phyloP scores from a whole-genome alignment of 2,113 vertebrate species.

The Prionailurus bengalensis region DNA sequence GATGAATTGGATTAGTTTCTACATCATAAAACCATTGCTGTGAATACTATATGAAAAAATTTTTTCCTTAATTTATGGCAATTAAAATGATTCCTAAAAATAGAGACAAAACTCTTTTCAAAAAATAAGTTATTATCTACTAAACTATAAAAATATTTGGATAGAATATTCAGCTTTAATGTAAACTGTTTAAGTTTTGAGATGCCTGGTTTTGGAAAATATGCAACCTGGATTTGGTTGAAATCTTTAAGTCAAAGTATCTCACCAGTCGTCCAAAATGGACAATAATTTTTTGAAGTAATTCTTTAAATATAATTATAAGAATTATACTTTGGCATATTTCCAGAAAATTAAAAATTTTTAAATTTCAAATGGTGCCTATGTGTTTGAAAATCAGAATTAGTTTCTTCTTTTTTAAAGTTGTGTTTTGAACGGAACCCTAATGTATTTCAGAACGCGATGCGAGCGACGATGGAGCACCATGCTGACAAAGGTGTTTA shows the following conservation, averaged over 20 bases:
- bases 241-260: conserved; percentile 33
- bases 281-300: conserved; percentile 10
- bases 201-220: conserved; percentile 60
- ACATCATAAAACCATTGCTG: neutral
- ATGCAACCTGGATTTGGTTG: neutral
- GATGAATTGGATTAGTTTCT: conserved; percentile 46
- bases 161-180: conserved; percentile 48
- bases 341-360: neutral
- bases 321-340: conserved; percentile 51
- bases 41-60: neutral
- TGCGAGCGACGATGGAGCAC: conserved; percentile 98
- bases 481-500: conserved; percentile 92
- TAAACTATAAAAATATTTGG: conserved; percentile 42
- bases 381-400: conserved; percentile 31
- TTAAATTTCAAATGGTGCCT: neutral
- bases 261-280: neutral
- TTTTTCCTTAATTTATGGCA: conserved; percentile 13
- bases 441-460: conserved; percentile 93
- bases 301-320: conserved; percentile 40
- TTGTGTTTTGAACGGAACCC: conserved; percentile 63
- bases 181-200: conserved; percentile 1
- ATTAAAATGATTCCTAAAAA: conserved; percentile 7
- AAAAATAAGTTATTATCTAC: conserved; percentile 25
- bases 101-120: conserved; percentile 47
- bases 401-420: neutral